Evolutionary conservation across 2,113 vertebrate species (phyloP).

Genomic region (Galbula dea): DNA sequence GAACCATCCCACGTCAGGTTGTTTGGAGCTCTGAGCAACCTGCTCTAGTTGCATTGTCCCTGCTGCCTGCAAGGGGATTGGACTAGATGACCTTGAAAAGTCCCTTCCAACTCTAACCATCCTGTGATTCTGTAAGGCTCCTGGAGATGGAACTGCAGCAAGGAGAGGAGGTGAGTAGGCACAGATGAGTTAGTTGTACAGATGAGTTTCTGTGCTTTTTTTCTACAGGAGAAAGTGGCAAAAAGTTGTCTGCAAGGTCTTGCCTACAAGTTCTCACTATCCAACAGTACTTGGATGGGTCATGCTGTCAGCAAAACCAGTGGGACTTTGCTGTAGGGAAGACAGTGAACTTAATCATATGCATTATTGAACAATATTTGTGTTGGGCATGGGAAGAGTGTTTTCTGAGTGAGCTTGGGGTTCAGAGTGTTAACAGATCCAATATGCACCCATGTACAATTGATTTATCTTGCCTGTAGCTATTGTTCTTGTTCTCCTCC

Average conservation of each 20-base stretch:
- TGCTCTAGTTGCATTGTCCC: no score
- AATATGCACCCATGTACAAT: neutral
- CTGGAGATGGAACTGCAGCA: neutral
- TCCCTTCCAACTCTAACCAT: no score
- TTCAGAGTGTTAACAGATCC: neutral
- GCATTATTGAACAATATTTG: neutral
- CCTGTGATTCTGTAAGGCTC: no score
- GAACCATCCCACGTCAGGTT: no score
- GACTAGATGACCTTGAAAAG: no score
- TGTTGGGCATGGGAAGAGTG: neutral
- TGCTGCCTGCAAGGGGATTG: no score
- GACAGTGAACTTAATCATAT: neutral
- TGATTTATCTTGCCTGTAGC: neutral
- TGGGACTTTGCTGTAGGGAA: no score
- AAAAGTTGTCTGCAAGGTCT: neutral
- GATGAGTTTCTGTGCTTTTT: neutral
- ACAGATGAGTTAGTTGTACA: neutral
- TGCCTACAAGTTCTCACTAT: neutral
- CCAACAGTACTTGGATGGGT: neutral
- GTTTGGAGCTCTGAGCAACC: no score
- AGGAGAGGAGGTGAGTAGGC: neutral
- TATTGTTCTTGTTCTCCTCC: no score
- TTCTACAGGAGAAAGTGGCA: neutral
- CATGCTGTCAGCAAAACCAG: neutral
- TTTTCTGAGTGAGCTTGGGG: neutral